Percentiles rank a stretch among this genome's conserved stretches.
These are phyloP conservation scores for Orestias chungarensis DNA, from an alignment of 2,797 vertebrate species.

Conservation along the genomic window DNA sequence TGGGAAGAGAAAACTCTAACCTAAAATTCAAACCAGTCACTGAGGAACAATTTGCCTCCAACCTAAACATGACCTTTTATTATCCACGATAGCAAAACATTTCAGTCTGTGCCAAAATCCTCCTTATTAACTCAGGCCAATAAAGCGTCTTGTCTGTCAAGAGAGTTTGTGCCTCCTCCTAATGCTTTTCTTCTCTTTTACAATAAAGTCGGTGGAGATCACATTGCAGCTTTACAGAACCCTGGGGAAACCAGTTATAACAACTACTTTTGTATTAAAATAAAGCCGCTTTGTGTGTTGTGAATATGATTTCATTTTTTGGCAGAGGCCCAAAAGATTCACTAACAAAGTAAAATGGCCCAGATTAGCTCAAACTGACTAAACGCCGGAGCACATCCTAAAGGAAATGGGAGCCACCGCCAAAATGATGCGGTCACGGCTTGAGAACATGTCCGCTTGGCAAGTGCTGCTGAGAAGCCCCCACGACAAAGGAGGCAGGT, in stretches of 20 bases:
- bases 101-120: constrained; percentile 19
- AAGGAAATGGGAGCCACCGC: constrained; percentile 75
- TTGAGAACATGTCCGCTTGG: constrained; percentile 77
- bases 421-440: constrained; percentile 79
- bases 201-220: constrained; percentile 31
- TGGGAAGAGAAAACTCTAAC: constrained; percentile 72
- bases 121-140: not conserved
- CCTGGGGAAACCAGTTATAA: constrained; percentile 42
- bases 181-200: constrained; percentile 17
- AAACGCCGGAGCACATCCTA: constrained; percentile 73
- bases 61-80: not conserved
- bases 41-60: constrained; percentile 10
- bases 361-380: constrained; percentile 49
- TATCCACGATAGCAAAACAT: too few relatives aligned
- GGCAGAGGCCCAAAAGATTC: constrained; percentile 83
- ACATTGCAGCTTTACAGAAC: constrained; percentile 31
- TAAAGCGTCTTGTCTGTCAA: constrained; percentile 10
- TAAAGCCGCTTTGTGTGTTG: constrained; percentile 60
- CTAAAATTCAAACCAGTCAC: constrained; percentile 37
- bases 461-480: constrained; percentile 17
- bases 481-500: not conserved
- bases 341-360: constrained; percentile 62
- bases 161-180: constrained; percentile 2
- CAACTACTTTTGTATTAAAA: constrained; percentile 83
- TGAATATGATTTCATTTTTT: constrained; percentile 88